These are phyloP conservation scores for Tragulus kanchil DNA, from an alignment of 2,113 vertebrate genomes.

Conservation along the genomic window DNA sequence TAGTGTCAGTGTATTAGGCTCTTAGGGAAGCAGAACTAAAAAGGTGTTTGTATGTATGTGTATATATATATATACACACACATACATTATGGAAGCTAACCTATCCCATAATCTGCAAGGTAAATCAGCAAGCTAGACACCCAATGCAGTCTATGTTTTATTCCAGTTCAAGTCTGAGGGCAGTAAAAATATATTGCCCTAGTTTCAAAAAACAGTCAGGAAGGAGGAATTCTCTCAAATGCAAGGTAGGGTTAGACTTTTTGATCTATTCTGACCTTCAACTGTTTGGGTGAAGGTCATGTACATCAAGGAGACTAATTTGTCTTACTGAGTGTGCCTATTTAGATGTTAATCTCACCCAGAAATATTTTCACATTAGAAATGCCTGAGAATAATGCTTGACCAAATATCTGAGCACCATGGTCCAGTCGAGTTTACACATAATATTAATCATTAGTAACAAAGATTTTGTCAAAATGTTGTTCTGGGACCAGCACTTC, in stretches of 20 bases:
- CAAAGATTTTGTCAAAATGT: not conserved
- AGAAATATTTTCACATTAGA: not conserved
- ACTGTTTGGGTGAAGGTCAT: not conserved
- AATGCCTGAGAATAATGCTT: not conserved
- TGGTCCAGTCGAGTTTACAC: not conserved
- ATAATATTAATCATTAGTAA: not conserved
- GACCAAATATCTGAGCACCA: not conserved
- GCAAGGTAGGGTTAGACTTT: fast-evolving
- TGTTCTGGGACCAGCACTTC: too few species aligned
- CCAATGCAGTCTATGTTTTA: fast-evolving
- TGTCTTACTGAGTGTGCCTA: not conserved
- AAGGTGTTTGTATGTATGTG: fast-evolving
- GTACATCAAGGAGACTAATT: fast-evolving
- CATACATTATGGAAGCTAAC: not conserved
- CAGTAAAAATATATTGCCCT: not conserved
- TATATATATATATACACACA: not conserved
- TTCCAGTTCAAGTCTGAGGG: not conserved
- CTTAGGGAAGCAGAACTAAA: not conserved
- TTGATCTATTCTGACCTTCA: not conserved
- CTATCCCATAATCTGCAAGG: too few species aligned
- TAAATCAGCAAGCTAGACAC: not conserved
- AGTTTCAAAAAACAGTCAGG: too few species aligned
- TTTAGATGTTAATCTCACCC: not conserved
- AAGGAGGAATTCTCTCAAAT: not conserved
- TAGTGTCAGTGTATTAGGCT: fast-evolving